A percentile compares a stretch with the other conserved stretches of the same genome.
These are phyloP conservation scores for Channa maculata DNA, from an alignment of 2,113 vertebrate genomes.

Conservation along the genomic window DNA sequence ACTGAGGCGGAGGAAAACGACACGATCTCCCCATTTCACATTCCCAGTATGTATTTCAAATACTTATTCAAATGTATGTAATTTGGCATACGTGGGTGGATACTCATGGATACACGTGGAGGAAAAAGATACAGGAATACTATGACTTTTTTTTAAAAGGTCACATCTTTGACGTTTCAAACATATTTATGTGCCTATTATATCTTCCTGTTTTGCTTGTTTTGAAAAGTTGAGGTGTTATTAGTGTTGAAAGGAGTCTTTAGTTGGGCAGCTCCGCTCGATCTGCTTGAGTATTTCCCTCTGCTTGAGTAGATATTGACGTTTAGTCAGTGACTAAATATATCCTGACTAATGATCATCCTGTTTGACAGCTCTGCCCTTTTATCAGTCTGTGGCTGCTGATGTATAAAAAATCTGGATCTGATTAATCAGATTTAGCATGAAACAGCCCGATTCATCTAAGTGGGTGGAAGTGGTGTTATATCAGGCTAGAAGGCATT, in stretches of 20 bases:
- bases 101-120: not conserved
- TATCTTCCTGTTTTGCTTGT: not conserved
- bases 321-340: slow-evolving; percentile 24
- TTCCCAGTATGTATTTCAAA: slow-evolving; percentile 61
- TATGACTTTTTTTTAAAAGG: not conserved
- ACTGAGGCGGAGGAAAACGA: slow-evolving; percentile 80
- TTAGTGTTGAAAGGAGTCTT: slow-evolving; percentile 4
- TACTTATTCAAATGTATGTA: not conserved
- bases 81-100: not conserved
- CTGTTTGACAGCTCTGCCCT: slow-evolving; percentile 42
- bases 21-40: slow-evolving; percentile 88
- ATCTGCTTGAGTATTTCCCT: slow-evolving; percentile 11
- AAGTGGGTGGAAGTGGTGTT: slow-evolving; percentile 11
- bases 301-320: slow-evolving; percentile 15
- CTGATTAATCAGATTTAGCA: slow-evolving; percentile 18
- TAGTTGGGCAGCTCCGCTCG: not conserved
- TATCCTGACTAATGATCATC: slow-evolving; percentile 34
- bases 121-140: not conserved
- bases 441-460: not conserved
- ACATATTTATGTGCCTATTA: slow-evolving; percentile 1
- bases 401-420: slow-evolving; percentile 28
- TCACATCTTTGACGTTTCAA: not conserved
- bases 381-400: slow-evolving; percentile 26
- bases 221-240: not conserved
- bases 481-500: not conserved